Conservation (phyloP, 2,797 vertebrate species). For the Microctenopoma stevenorrisi region DNA sequence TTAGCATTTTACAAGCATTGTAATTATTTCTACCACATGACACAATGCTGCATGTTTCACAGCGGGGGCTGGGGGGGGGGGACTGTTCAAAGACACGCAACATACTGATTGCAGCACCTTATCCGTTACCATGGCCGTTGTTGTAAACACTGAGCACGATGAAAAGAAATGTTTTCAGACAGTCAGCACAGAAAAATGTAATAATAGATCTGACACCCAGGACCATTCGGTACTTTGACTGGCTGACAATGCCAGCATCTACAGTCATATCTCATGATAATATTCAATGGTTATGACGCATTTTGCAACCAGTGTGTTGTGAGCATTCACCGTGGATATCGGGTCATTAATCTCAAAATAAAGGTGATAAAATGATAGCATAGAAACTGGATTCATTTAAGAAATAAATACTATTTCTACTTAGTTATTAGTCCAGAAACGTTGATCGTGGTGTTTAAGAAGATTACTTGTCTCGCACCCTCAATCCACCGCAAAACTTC, state of each 20-base stretch:
- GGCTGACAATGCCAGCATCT: not conserved
- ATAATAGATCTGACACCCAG: not conserved
- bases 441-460: not conserved
- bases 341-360: not conserved
- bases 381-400: too few species aligned
- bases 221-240: not conserved
- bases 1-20: not conserved
- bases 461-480: not conserved
- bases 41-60: conserved; percentile 3
- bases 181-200: not conserved
- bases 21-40: not conserved
- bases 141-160: not conserved
- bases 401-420: not conserved
- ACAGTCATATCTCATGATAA: not conserved
- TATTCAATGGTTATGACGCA: not conserved
- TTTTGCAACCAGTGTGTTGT: too few species aligned
- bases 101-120: not conserved
- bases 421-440: not conserved
- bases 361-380: too few species aligned
- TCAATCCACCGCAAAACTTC: not conserved
- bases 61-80: not conserved
- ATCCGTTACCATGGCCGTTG: conserved; percentile 14
- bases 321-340: too few species aligned
- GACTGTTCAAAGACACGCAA: not conserved
- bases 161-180: not conserved